A percentile compares a stretch with the other conserved stretches of the same genome.
Conservation (phyloP, 2,888 invertebrate species). For the Cryptosula pallasiana region DNA sequence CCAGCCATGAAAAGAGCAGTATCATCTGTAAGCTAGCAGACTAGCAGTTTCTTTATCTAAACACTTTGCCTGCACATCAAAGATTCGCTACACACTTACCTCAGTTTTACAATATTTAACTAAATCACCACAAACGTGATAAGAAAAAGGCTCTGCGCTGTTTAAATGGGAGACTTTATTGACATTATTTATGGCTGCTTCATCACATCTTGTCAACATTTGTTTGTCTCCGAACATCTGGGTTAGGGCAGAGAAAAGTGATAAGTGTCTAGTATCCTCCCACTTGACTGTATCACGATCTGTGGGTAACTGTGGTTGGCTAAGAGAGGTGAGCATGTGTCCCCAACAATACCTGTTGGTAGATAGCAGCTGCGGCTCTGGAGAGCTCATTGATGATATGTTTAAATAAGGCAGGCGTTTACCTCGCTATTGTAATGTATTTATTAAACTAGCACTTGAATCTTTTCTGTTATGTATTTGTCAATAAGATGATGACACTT, state of each 20-base stretch:
- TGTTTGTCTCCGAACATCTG: not conserved
- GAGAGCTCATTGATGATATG: not conserved
- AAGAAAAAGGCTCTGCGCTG: not conserved
- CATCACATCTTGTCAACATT: not conserved
- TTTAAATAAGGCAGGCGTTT: not conserved
- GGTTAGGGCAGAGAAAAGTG: not conserved
- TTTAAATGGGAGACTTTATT: not conserved
- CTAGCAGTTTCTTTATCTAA: too few relatives aligned
- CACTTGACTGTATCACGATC: not conserved
- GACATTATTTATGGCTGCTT: not conserved
- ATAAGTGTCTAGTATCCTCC: not conserved
- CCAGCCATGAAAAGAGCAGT: too few relatives aligned
- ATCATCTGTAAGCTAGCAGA: too few relatives aligned
- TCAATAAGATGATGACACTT: conserved; percentile 2
- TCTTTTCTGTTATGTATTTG: not conserved
- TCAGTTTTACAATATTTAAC: not conserved
- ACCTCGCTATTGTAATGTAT: not conserved
- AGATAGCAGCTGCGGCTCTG: not conserved
- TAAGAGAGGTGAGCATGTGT: not conserved
- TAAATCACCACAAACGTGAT: not conserved
- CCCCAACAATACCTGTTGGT: not conserved
- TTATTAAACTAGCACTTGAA: not conserved
- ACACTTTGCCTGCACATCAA: not conserved
- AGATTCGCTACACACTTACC: not conserved
- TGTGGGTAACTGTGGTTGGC: not conserved